Conservation (phyloP, 1,140 invertebrate species). For the Daktulosphaira vitifoliae region DNA sequence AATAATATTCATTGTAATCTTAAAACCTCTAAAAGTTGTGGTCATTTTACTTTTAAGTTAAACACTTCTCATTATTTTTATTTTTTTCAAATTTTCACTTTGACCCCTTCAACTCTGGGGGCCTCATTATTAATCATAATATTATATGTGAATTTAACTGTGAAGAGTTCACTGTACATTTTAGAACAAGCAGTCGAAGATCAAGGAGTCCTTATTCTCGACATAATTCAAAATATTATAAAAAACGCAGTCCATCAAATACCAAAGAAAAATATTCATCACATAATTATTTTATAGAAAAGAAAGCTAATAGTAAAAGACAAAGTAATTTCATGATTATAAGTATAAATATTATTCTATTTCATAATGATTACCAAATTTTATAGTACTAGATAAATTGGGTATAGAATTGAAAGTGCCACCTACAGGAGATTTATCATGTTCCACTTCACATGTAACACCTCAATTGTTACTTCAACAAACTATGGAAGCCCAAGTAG, state of each 20-base stretch:
- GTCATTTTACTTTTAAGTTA: too few relatives aligned
- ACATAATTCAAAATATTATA: conserved; percentile 8
- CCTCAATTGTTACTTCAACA: conserved; percentile 35
- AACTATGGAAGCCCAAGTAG: conserved; percentile 36
- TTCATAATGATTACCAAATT: too few relatives aligned
- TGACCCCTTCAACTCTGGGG: too few relatives aligned
- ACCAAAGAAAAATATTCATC: conserved; percentile 24
- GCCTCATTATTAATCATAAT: too few relatives aligned
- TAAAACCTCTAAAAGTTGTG: too few relatives aligned
- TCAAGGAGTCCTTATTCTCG: not conserved
- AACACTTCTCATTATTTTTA: too few relatives aligned
- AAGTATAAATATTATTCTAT: too few relatives aligned
- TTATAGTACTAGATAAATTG: conserved; percentile 39
- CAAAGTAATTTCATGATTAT: conserved; percentile 1
- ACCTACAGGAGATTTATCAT: not conserved
- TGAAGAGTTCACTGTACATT: too few relatives aligned
- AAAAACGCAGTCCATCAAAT: conserved; percentile 8
- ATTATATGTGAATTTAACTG: too few relatives aligned
- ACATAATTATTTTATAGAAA: conserved; percentile 26
- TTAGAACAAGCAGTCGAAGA: not conserved
- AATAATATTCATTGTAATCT: too few relatives aligned
- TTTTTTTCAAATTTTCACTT: too few relatives aligned
- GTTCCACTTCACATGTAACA: conserved; percentile 16
- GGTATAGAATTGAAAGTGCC: conserved; percentile 40
- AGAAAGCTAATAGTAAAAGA: conserved; percentile 25